A percentile compares a stretch with the other conserved stretches of the same genome.
Evolutionary conservation across 2,888 invertebrate genomes (phyloP).

Genomic region (Pristionchus arcanus): DNA sequence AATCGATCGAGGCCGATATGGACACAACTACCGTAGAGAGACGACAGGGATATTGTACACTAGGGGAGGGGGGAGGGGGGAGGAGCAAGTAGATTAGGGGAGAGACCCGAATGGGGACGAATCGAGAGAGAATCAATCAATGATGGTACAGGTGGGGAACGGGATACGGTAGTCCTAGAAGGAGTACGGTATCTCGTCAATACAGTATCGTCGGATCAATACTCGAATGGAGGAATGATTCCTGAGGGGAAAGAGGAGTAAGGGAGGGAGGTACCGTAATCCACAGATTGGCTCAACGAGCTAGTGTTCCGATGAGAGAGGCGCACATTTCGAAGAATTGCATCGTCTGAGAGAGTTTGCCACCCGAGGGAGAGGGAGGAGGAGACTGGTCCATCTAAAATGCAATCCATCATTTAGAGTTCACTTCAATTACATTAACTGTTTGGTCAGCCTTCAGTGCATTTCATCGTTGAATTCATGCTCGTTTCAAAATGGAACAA

Average conservation of each 20-base stretch:
- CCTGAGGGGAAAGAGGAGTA: constrained; percentile 14
- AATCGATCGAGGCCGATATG: constrained; percentile 35
- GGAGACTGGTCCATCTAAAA: constrained; percentile 69
- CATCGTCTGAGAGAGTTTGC: constrained; percentile 91
- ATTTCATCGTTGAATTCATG: too few relatives aligned
- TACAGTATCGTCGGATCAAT: constrained; percentile 44
- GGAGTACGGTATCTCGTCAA: constrained; percentile 10
- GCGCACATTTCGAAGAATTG: constrained; percentile 99
- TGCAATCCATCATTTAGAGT: background rate
- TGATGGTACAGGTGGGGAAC: constrained; percentile 20
- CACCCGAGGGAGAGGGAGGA: constrained; percentile 73
- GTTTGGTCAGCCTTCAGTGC: too few relatives aligned
- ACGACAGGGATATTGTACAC: constrained; percentile 18
- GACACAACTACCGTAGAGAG: constrained; percentile 32
- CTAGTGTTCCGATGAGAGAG: constrained; percentile 96
- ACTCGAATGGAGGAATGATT: constrained; percentile 34
- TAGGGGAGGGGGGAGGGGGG: background rate
- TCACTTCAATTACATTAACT: too few relatives aligned
- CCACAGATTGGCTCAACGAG: constrained; percentile 84
- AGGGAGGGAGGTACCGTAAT: constrained; percentile 36
- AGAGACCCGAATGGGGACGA: constrained; percentile 37
- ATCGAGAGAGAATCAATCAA: background rate
- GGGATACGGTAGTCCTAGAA: constrained; percentile 6
- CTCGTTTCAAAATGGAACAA: constrained; percentile 18
- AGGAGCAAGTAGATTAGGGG: background rate